Conservation (phyloP, 2,113 vertebrate genomes). For the Oplegnathus fasciatus region DNA sequence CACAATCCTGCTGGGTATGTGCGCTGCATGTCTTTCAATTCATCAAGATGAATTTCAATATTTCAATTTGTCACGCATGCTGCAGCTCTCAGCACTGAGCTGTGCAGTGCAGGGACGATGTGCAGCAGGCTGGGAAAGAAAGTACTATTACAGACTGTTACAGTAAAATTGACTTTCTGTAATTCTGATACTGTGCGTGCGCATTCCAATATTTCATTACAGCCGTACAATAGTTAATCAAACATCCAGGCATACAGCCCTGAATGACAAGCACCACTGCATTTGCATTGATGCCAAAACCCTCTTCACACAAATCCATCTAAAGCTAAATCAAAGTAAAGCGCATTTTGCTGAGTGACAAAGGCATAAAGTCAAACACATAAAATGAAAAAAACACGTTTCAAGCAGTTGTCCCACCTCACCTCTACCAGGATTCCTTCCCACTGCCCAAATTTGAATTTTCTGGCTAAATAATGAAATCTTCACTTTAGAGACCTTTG, state of each 20-base stretch:
- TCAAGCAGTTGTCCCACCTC: not conserved
- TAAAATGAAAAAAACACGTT: not conserved
- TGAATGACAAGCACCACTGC: constrained; percentile 42
- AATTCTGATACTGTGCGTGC: constrained; percentile 2
- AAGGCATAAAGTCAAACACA: not conserved
- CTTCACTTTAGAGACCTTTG: not conserved
- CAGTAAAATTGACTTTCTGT: constrained; percentile 52
- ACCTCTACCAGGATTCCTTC: not conserved
- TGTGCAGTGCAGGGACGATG: not conserved
- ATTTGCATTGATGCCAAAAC: constrained; percentile 25
- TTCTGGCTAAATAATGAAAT: not conserved
- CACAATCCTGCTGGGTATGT: constrained; percentile 46
- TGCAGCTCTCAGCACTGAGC: constrained; percentile 28
- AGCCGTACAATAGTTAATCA: constrained; percentile 54
- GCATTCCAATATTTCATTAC: constrained; percentile 51
- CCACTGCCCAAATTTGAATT: not conserved
- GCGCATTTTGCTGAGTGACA: not conserved
- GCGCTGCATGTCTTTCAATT: constrained; percentile 39
- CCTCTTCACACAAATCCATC: constrained; percentile 25
- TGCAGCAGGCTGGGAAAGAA: constrained; percentile 11
- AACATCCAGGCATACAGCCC: constrained; percentile 38
- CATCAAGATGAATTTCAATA: constrained; percentile 66
- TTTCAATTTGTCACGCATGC: constrained; percentile 67
- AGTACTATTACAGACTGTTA: constrained; percentile 35
- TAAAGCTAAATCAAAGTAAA: constrained; percentile 16